Evolutionary conservation across 2,888 invertebrate genomes (phyloP), one percentile per base, ranked within the genome.

Genomic region (Megastigmus dorsalis): DNA sequence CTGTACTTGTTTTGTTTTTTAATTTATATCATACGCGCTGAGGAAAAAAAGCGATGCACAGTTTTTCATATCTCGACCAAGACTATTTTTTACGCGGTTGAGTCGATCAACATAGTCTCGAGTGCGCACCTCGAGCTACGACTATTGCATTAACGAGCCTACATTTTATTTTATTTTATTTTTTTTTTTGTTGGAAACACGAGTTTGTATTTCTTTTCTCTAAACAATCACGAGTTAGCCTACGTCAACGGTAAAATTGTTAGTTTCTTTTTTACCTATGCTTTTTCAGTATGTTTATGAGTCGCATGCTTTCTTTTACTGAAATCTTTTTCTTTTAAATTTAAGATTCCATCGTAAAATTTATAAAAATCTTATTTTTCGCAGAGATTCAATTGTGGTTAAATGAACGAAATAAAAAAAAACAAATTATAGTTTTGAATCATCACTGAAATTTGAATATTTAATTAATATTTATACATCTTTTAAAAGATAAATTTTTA

Each of bases 151-250:
- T 75, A 80, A 80, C 78, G 80, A 82, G 77, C 74, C 82, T 84
- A 82, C 78, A 75, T 79, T 81, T 82, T 79, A 77, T 80, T 78
- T 80, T 78, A 81, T 77, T 79, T 80, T 79, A 80, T 78, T 80
- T 55, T 26, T 57, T 65, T 55, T 55, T 48, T 65, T 55, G n/a
- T 55, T 36, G 18, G 66, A 57, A 75, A 75, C 54, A 65, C 68
- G 71, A 66, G 48, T 74, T 63, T 65, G 26, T 43, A 10, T 77
- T 77, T 80, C 68, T 65, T 57, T 57, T 48, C 33, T 79, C 84
- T 84, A 84, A 83, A 84, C 81, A 82, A 82, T 82, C 82, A 83
- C 81, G 78, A 82, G 80, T 81, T 81, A 81, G 79, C 77, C 83
- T 84, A 84, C 67, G 71, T 77, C 77, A 80, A 82, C 79, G 71